Evolutionary conservation across 92 coral and sea anemone genomes (phyloP), one percentile per base, ranked within the genome.

Genomic region (Actinernus sp.): DNA sequence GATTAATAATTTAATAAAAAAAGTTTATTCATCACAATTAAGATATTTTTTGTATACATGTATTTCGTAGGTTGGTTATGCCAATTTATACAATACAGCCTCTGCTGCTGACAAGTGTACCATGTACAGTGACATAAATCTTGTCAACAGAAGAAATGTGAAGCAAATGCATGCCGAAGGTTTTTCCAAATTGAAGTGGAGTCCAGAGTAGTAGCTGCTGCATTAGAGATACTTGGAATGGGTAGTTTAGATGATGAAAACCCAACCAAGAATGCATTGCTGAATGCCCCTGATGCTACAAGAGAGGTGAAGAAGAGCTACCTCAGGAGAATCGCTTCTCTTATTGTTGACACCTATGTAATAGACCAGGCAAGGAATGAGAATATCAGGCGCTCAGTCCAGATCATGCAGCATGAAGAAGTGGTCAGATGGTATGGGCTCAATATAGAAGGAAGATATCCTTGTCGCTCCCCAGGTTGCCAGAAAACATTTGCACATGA

Each of bases 81-180:
- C 68, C n/a, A 90, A 69, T 27, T 63, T 84, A 7, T 89, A 68
- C 73, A 88, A 53, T 31, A 54, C 60, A n/a, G 32, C 96, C 26
- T 89, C 96, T 12, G 81, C 75, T 55, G 63, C 64, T 64, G 95
- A 88, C 71, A 89, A 84, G 60, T 84, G 96, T 36, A 90, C 92
- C n/a, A 18, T 85, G 83, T 90, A 85, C 24, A 63, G 78, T 43
- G 92, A 85, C 61, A 27, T 85, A 51, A 89, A 68, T 33, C 61
- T 90, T 18, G 46, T 85, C 0, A 90, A 80, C 69, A 41, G 86
- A 19, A 71, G 96, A 3, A 90, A 90, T 59, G 89, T 90, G 16
- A 85, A 85, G 96, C 79, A 23, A 90, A 85, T 63, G 58, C 96
- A 21, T 90, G 96, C 36, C 58, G 86, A 10, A 59, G 86, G 49